Evolutionary conservation across 2,797 vertebrate species (phyloP), one percentile per base, ranked within the genome.

Genomic region (Hemibagrus guttatus): DNA sequence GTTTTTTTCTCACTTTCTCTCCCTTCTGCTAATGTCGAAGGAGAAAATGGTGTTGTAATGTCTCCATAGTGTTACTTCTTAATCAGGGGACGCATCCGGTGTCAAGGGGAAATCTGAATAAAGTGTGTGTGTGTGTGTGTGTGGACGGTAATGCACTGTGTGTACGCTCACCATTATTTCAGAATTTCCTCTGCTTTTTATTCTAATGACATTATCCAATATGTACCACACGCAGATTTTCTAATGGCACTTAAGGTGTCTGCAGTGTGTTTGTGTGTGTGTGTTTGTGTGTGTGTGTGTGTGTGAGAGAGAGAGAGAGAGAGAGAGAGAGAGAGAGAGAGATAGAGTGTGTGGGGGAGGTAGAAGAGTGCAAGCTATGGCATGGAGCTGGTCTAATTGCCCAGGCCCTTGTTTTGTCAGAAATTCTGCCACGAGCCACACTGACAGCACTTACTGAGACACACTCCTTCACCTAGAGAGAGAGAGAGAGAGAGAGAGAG

Each of bases 231-330:
- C 92, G 93, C 94, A 95, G 93, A 95, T 95, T 94, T 94, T 93
- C 94, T 95, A 95, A 93, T 85, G 92, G 93, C 95, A 95, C 94
- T 95, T 95, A 94, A 95, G 95, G 95, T 95, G 94, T 94, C 94
- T 92, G 91, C 92, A 85, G 90, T 92, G 91, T 93, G 63, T 69
- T 61, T 83, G 68, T 81, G 54, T 71, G 28, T 31, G 72, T 85
- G 83, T 46, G n/a, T 76, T 58, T 23, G 42, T 42, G 84, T n/a
- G 58, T 76, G 58, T 26, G 59, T 42, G 83, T 63, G 56, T 75
- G 83, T 46, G 80, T 49, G 80, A 26, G 80, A 35, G 69, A 23
- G 69, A 23, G 68, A 39, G 19, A 9, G 68, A 11, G 68, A 46
- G 39, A 46, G 39, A 46, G 69, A 9, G 69, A 23, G 69, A 42